Conservation (phyloP, 2,797 vertebrate species). For the Pteronotus mesoamericanus region DNA sequence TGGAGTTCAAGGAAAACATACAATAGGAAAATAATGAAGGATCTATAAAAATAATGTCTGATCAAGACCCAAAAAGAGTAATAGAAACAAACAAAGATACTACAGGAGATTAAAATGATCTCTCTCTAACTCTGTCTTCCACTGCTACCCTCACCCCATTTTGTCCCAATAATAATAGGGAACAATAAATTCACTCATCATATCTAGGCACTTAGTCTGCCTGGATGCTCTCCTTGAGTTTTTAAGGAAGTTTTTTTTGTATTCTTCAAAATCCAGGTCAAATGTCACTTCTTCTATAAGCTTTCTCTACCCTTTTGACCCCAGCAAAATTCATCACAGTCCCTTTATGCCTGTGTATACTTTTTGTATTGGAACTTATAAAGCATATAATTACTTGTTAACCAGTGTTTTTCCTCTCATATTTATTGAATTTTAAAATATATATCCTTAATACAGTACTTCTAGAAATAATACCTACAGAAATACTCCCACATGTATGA, state of each 20-base stretch:
- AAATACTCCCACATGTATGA: neutral
- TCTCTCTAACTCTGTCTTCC: neutral
- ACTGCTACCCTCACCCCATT: neutral
- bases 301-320: neutral
- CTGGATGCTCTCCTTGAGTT: neutral
- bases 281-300: neutral
- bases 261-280: neutral
- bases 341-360: neutral
- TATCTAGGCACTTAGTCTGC: neutral
- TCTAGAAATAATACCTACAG: neutral
- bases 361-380: neutral
- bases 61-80: neutral
- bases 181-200: neutral
- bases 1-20: neutral
- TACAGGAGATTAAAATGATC: neutral
- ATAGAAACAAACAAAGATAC: neutral
- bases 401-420: neutral
- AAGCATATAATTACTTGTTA: neutral
- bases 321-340: neutral
- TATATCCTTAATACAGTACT: neutral
- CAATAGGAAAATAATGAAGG: neutral
- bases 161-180: neutral
- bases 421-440: constrained; percentile 22
- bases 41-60: neutral
- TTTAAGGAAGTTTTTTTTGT: neutral